Conservation (phyloP, 2,888 invertebrate genomes). For the Hypomecis punctinalis region DNA sequence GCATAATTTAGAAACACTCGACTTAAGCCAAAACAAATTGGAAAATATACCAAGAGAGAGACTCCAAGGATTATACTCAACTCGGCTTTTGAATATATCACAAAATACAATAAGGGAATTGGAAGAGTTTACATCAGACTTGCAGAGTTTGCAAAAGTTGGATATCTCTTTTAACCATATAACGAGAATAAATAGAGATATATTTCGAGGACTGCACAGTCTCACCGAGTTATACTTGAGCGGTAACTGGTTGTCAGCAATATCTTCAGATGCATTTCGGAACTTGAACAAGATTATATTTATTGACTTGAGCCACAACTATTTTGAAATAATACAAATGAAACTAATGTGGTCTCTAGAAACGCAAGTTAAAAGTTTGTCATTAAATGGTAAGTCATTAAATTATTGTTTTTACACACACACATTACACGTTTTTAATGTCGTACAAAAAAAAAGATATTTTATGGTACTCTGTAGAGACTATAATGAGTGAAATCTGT, state of each 20-base stretch:
- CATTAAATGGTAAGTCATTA: constrained; percentile 90
- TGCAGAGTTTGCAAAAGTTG: constrained; percentile 90
- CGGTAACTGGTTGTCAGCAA: constrained; percentile 92
- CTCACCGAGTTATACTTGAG: constrained; percentile 91
- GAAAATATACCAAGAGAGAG: constrained; percentile 94
- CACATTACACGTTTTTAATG: too few relatives aligned
- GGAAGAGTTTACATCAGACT: constrained; percentile 92
- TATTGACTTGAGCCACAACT: constrained; percentile 93
- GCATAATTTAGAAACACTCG: constrained; percentile 90
- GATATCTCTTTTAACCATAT: constrained; percentile 94
- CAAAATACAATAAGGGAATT: constrained; percentile 92
- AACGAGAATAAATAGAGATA: constrained; percentile 89
- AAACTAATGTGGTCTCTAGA: constrained; percentile 92
- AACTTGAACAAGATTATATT: constrained; percentile 90
- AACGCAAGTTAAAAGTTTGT: constrained; percentile 91
- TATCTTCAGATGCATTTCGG: constrained; percentile 91
- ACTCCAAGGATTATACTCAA: constrained; percentile 90
- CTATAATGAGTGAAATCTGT: too few relatives aligned
- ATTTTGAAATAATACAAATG: constrained; percentile 91
- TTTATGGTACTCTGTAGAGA: too few relatives aligned
- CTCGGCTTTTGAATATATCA: constrained; percentile 92
- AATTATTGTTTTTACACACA: background rate
- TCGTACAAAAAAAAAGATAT: too few relatives aligned
- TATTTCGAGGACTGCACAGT: constrained; percentile 91
- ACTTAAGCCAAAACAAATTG: constrained; percentile 92